phyloP scores from a whole-genome alignment of 1,140 invertebrate species.

The Pentalonia nigronervosa region DNA sequence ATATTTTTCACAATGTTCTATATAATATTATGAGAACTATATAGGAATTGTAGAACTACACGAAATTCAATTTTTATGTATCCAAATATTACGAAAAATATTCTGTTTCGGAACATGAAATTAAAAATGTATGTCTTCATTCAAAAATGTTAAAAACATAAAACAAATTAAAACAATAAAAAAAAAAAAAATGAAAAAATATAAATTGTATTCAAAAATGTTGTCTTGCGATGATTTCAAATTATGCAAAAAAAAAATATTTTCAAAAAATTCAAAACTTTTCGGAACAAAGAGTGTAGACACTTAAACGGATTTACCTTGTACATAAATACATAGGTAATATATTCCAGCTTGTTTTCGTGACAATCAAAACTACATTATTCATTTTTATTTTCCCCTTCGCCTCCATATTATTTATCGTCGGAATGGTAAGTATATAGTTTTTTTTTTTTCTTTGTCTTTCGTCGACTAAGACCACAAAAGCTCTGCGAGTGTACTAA shows the following conservation, averaged over 20 bases:
- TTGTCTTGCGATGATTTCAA: background rate
- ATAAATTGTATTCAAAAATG: background rate
- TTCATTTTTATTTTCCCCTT: background rate
- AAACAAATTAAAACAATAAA: too few relatives aligned
- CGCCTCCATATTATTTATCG: background rate
- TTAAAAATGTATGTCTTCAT: background rate
- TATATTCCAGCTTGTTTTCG: background rate
- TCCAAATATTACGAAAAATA: background rate
- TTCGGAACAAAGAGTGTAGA: background rate
- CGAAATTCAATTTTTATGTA: background rate
- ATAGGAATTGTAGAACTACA: too few relatives aligned
- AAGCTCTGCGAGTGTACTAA: background rate
- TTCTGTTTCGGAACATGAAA: background rate
- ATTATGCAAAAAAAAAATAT: background rate
- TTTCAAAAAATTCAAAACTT: background rate
- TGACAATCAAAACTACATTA: slow-evolving; percentile 14
- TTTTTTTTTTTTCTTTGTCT: too few relatives aligned
- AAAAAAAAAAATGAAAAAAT: too few relatives aligned
- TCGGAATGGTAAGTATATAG: background rate
- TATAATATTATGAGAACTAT: too few relatives aligned
- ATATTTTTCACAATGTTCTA: too few relatives aligned
- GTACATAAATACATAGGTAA: background rate
- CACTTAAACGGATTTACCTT: background rate
- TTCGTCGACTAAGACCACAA: background rate
- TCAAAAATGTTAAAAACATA: too few relatives aligned